Evolutionary conservation across 2,113 vertebrate genomes (phyloP).

Genomic region (Hucho hucho): DNA sequence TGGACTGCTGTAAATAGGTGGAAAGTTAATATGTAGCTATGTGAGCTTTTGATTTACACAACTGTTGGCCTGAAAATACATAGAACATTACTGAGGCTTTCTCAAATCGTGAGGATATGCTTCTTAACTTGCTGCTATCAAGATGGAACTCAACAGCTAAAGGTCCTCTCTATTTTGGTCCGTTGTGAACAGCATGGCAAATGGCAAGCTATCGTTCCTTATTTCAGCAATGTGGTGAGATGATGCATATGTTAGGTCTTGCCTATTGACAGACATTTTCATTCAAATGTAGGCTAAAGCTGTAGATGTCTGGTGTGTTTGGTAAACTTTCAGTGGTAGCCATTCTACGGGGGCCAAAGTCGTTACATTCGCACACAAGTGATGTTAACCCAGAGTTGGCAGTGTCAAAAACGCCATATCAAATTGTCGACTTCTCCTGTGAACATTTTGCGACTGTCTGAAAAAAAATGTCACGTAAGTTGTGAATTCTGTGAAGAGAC

Average conservation of each 20-base stretch:
- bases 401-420: no score
- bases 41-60: background rate
- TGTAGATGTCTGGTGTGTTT: background rate
- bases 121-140: constrained; percentile 51
- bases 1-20: background rate
- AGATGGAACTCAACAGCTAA: constrained; percentile 37
- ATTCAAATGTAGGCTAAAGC: background rate
- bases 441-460: background rate
- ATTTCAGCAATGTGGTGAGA: constrained; percentile 18
- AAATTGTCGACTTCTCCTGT: background rate
- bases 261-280: background rate
- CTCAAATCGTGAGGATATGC: constrained; percentile 26
- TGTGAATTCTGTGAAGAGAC: background rate
- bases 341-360: no score
- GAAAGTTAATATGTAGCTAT: background rate
- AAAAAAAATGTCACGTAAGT: background rate
- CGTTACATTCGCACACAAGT: no score
- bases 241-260: background rate
- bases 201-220: background rate
- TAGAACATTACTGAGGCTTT: constrained; percentile 33
- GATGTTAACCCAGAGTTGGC: no score
- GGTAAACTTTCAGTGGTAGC: background rate
- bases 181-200: constrained; percentile 18
- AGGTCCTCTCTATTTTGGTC: constrained; percentile 59
- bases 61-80: background rate